Evolutionary conservation across 2,888 invertebrate genomes (phyloP), one percentile per base, ranked within the genome.

Genomic region (Lasioglossum vierecki): DNA sequence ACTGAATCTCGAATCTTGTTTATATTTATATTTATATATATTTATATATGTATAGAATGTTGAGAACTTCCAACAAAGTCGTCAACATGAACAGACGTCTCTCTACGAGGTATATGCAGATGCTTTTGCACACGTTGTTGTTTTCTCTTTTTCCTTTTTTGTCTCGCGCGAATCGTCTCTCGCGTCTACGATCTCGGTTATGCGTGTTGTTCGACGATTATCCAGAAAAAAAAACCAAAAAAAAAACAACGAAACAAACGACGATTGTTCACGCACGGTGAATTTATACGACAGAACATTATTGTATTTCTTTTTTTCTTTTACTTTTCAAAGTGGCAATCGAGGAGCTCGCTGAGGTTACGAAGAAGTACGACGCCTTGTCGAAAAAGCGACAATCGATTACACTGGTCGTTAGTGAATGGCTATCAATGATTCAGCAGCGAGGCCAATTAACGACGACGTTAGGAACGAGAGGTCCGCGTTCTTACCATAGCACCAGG

Each of bases 401-500:
- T 86, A 83, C 84, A 82, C 85, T 89, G 78, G 80, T 87, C 81
- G 89, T 89, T 86, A 90, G 88, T 83, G 80, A 86, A 86, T 85
- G 85, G 83, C 86, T 88, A 89, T 89, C 90, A 92, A 90, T 88
- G 91, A 93, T 91, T 93, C 91, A 93, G 91, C 91, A 92, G 92
- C 91, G 93, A 92, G 93, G 92, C 92, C 93, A 92, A 91, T 81
- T 93, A 92, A 93, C 92, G 93, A 92, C 91, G 92, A 91, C 92
- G 92, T 93, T 94, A 94, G 91, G 93, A 93, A 92, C 93, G 93
- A 90, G 93, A 92, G 91, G 92, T 92, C 94, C 94, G 93, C 91
- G 94, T 93, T 96, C 98, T 97, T 96, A 98, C 98, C 97, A 97
- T 96, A 86, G 97, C 96, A 79, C 98, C 98, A 92, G 96, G 95